Base-by-base conservation (phyloP, 2,888 invertebrate genomes). In the Tipula unca region DNA sequence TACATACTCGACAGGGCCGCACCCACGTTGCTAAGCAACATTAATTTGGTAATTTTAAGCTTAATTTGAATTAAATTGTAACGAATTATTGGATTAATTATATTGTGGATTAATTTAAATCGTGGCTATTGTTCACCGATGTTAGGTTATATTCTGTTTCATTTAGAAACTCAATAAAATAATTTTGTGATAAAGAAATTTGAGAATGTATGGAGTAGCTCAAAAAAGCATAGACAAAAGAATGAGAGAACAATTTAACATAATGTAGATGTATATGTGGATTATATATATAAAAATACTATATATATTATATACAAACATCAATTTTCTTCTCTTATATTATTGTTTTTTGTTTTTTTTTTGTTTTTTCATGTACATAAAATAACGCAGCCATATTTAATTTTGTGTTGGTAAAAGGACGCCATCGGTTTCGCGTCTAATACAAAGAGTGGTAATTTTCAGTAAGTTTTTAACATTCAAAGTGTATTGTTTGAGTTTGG, bases 1-100 rank as follows among this genome's bases (percentile, higher is more conserved):
- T 83, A 29, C n/a, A 85, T 36, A 42, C 85, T 25, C 29, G 36
- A 84, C 85, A 42, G 36, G 87, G 86, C 87, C 87, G 87, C 87
- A 86, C 87, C 87, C 86, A 86, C 86, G 87, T 87, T 87, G 86
- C 87, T 85, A 86, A 85, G 87, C 86, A 87, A 87, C 86, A 35
- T 82, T 84, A 17, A 8, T 14, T 82, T 42, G n/a, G 14, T 32
- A 83, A 82, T 17, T 29, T 32, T 35, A n/a, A 14, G n/a, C 32
- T 83, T 35, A 32, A 32, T n/a, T 32, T 32, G 6, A 83, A 83
- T 35, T 83, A 69, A 69, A 8, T 0, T 69, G 8, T 13, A 10
- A 10, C 10, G 10, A 69, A 25, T 25, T 25, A 25, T 69, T 69
- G 6, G 25, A 69, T 69, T 69, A 69, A 25, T 25, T 25, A 6